A percentile compares a stretch with the other conserved stretches of the same genome.
phyloP scores from a whole-genome alignment of 2,888 invertebrate genomes.

The Pristionchus arcanus region DNA sequence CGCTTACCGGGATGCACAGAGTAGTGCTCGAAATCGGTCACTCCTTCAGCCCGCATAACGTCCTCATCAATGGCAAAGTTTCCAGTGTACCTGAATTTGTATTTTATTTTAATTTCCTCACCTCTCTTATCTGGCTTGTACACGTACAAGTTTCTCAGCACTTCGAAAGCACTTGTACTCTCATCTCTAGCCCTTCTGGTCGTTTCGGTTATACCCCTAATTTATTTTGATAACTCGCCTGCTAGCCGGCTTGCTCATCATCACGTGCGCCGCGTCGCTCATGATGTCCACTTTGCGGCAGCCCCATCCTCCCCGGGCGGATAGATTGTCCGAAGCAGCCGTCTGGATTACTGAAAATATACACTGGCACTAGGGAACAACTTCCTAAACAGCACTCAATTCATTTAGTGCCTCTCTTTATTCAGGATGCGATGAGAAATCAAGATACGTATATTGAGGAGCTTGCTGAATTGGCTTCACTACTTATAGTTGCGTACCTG shows the following conservation, averaged over 20 bases:
- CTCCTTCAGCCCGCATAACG: slow-evolving; percentile 87
- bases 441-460: too few species aligned
- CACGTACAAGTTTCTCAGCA: too few species aligned
- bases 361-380: not conserved
- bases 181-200: too few species aligned
- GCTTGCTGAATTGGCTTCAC: too few species aligned
- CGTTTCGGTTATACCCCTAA: too few species aligned
- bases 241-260: slow-evolving; percentile 83
- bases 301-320: slow-evolving; percentile 82
- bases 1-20: slow-evolving; percentile 88
- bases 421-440: too few species aligned
- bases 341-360: slow-evolving; percentile 82
- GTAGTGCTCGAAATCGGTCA: slow-evolving; percentile 90
- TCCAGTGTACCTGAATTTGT: slow-evolving; percentile 83
- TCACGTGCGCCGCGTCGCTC: slow-evolving; percentile 89
- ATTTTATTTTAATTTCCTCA: too few species aligned
- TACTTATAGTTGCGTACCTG: slow-evolving; percentile 57
- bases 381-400: too few species aligned
- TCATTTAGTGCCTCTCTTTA: too few species aligned
- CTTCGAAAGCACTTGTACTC: too few species aligned
- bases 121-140: too few species aligned
- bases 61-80: slow-evolving; percentile 95
- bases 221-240: too few species aligned
- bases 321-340: slow-evolving; percentile 86
- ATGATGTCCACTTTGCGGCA: slow-evolving; percentile 66